Conservation (phyloP, 2,113 vertebrate genomes). For the Oxyura jamaicensis region DNA sequence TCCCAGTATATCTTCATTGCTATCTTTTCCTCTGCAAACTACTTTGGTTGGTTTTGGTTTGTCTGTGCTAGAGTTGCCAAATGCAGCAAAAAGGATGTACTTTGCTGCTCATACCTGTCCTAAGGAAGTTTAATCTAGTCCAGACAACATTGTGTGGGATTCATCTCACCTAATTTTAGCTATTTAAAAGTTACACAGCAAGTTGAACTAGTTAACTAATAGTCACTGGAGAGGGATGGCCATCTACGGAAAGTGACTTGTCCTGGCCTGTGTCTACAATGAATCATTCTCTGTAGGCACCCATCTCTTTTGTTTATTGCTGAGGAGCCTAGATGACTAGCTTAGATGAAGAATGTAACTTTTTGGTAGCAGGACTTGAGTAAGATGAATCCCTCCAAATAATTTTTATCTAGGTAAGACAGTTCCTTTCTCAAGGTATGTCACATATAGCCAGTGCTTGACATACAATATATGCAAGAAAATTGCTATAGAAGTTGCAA, state of each 20-base stretch:
- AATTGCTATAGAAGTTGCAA: not conserved
- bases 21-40: not conserved
- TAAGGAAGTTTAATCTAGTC: not conserved
- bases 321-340: conserved; percentile 9
- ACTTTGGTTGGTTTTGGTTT: not conserved
- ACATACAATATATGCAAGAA: not conserved
- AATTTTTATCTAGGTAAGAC: not conserved
- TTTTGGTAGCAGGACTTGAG: not conserved
- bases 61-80: not conserved
- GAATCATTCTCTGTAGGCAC: conserved; percentile 14
- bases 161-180: conserved; percentile 38
- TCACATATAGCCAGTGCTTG: not conserved
- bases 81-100: not conserved
- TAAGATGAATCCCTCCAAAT: not conserved
- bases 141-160: not conserved
- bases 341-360: not conserved
- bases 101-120: not conserved
- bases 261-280: not conserved
- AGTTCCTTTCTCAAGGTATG: not conserved
- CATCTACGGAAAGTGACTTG: not conserved
- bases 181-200: not conserved
- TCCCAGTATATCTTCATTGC: not conserved
- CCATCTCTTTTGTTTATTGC: not conserved
- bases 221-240: not conserved
- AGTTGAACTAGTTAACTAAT: not conserved